Conservation (phyloP, 2,113 vertebrate genomes). For the Patagioenas fasciata region DNA sequence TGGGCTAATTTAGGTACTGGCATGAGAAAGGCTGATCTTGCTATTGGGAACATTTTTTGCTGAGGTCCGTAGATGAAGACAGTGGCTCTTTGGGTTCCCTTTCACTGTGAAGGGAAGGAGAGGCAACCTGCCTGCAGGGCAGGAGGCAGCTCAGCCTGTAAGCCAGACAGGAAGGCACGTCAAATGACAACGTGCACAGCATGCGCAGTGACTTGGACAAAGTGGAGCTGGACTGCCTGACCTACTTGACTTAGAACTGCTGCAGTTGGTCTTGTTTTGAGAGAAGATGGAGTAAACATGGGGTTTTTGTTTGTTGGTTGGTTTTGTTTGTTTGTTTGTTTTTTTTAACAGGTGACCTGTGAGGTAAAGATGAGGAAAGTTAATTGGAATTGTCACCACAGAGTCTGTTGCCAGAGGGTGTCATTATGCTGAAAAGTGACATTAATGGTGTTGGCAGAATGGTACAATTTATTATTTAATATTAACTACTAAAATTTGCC, state of each 20-base stretch:
- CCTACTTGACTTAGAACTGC: not conserved
- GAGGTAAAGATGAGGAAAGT: not conserved
- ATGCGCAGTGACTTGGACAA: not conserved
- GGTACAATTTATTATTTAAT: not conserved
- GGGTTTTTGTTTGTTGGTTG: no score
- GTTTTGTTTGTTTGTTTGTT: no score
- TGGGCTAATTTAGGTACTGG: not conserved
- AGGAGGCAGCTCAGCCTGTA: accelerated
- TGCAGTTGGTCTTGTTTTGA: not conserved
- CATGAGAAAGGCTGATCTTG: not conserved
- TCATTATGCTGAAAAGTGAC: not conserved
- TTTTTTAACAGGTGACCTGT: constrained; percentile 19
- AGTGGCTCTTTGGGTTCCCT: not conserved
- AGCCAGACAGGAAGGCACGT: not conserved
- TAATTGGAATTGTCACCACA: not conserved
- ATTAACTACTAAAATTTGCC: not conserved
- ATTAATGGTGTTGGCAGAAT: not conserved
- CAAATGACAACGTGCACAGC: not conserved
- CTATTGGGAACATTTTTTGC: not conserved
- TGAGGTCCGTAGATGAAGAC: not conserved
- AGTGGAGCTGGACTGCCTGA: not conserved
- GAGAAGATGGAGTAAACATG: not conserved
- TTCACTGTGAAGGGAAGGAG: not conserved
- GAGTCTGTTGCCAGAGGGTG: not conserved
- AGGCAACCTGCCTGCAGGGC: not conserved